Evolutionary conservation across 2,797 vertebrate species (phyloP).

Genomic region (Tragopan temminckii): DNA sequence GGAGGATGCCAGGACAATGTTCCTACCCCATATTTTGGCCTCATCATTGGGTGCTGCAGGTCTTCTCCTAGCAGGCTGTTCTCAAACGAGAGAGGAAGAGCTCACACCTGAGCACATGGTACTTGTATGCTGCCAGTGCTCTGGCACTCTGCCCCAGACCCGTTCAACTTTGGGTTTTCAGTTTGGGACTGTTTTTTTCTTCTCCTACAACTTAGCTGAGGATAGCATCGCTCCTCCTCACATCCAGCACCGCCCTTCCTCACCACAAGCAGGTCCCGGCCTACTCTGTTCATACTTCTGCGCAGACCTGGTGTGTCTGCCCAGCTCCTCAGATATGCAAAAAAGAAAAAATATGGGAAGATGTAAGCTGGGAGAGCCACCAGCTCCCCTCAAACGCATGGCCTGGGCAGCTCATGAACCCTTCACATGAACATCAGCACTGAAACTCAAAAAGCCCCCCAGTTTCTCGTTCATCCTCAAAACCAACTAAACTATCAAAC

Average conservation of each 20-base stretch:
- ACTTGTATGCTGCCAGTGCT: not conserved
- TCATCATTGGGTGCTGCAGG: not conserved
- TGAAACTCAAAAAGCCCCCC: not conserved
- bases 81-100: not conserved
- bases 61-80: rapidly evolving
- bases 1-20: not conserved
- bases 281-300: not conserved
- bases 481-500: constrained; percentile 13
- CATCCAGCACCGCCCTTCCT: rapidly evolving
- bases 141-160: not conserved
- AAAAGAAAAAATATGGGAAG: not conserved
- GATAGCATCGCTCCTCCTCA: not conserved
- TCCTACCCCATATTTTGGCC: not conserved
- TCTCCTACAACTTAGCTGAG: not conserved
- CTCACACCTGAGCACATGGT: rapidly evolving
- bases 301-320: not conserved
- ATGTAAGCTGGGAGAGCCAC: not conserved
- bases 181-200: not conserved
- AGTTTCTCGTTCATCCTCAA: not conserved
- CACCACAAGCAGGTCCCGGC: rapidly evolving
- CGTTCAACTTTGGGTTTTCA: not conserved
- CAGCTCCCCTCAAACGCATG: rapidly evolving
- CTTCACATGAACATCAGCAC: not conserved
- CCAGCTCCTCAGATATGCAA: not conserved
- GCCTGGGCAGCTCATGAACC: not conserved